phyloP scores from a whole-genome alignment of 2,888 invertebrate species.

The Amphipyra tragopoginis region DNA sequence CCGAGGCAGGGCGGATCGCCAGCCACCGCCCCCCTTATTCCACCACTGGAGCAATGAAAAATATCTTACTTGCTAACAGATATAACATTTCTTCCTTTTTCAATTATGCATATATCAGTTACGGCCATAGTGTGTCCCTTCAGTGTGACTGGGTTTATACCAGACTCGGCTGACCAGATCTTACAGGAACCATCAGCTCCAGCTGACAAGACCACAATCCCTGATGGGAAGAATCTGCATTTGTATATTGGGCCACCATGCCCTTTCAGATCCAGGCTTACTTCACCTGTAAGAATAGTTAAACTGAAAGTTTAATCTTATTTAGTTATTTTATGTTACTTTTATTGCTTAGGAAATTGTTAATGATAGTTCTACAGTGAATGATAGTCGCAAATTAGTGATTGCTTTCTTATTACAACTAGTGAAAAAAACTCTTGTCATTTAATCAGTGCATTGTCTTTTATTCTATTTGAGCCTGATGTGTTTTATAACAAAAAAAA shows the following conservation, averaged over 20 bases:
- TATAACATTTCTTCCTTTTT: constrained; percentile 92
- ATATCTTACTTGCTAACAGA: constrained; percentile 92
- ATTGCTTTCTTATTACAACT: too few species aligned
- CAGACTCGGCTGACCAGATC: constrained; percentile 93
- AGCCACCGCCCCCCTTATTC: too few species aligned
- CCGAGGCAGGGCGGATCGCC: too few species aligned
- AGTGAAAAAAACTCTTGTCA: too few species aligned
- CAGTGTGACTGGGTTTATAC: constrained; percentile 91
- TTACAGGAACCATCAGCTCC: constrained; percentile 92
- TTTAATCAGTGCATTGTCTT: too few species aligned
- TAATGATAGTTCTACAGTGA: too few species aligned
- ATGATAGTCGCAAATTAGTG: too few species aligned
- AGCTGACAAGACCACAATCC: constrained; percentile 91
- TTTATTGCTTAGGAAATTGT: too few species aligned
- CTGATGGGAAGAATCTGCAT: constrained; percentile 93
- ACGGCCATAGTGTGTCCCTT: constrained; percentile 92
- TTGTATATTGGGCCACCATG: constrained; percentile 92
- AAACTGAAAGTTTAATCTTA: too few species aligned
- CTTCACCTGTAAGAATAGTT: constrained; percentile 73
- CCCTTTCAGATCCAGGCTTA: constrained; percentile 88
- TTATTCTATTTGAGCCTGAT: too few species aligned
- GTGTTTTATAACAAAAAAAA: too few species aligned
- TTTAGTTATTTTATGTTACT: not conserved
- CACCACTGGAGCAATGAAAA: too few species aligned
- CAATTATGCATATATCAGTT: constrained; percentile 91